Percentiles rank a stretch among this genome's conserved stretches.
Evolutionary conservation across 2,113 vertebrate species (phyloP).

Genomic region (Embiotoca jacksoni): DNA sequence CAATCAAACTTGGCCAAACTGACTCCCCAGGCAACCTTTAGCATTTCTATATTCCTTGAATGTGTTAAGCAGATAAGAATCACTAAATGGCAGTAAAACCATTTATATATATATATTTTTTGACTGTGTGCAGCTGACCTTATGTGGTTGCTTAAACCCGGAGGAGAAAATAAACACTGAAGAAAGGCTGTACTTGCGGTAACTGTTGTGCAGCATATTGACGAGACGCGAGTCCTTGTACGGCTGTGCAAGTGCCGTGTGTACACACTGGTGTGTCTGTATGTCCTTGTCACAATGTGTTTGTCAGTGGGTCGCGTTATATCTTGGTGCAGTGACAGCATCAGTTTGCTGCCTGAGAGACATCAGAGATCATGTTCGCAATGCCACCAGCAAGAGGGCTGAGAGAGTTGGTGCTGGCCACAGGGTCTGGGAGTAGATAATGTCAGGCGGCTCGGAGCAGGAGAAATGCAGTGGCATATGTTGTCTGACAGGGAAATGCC

Average conservation of each 20-base stretch:
- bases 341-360: slow-evolving; percentile 83
- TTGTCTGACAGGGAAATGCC: slow-evolving; percentile 79
- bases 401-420: slow-evolving; percentile 70
- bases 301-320: slow-evolving; percentile 66
- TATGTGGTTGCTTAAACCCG: slow-evolving; percentile 4
- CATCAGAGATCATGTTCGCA: slow-evolving; percentile 79
- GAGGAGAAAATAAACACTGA: slow-evolving; percentile 35
- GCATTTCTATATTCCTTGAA: not conserved
- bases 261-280: slow-evolving; percentile 40
- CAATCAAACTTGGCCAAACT: not conserved
- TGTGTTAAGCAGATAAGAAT: not conserved
- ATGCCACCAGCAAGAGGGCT: slow-evolving; percentile 74
- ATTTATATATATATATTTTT: not conserved
- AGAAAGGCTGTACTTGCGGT: slow-evolving; percentile 44
- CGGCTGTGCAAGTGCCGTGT: slow-evolving; percentile 2
- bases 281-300: slow-evolving; percentile 77
- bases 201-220: slow-evolving; percentile 35
- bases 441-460: slow-evolving; percentile 70
- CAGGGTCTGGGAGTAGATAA: slow-evolving; percentile 78
- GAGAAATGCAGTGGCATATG: slow-evolving; percentile 72
- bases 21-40: not conserved
- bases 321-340: slow-evolving; percentile 78
- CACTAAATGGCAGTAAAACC: not conserved
- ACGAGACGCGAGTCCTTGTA: slow-evolving; percentile 17
- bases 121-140: slow-evolving; percentile 18